Base-by-base conservation (phyloP, 2,113 vertebrate genomes). In the Machaerirhynchus nigripectus region DNA sequence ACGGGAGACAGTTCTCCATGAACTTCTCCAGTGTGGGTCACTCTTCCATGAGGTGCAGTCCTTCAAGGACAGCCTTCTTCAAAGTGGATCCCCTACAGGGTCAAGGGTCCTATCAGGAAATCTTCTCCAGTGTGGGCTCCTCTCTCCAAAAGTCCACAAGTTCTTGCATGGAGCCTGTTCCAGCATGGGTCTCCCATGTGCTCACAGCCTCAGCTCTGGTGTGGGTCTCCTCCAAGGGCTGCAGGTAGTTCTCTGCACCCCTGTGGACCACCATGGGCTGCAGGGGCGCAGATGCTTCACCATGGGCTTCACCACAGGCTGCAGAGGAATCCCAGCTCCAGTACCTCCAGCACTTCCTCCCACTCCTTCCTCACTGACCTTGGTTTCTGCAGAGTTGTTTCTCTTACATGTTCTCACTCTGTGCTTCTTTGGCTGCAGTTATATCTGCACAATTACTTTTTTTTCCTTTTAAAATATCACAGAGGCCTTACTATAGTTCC, bases 1-100 rank as follows among this genome's bases (percentile, higher is more conserved):
- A 42, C 0, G 0, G 13, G 20, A 60, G 19, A 35, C 31, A 42
- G 5, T 20, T 35, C 6, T 61, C 31, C 37, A 35, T 20, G 5
- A 50, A 42, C 20, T 21, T 35, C 21, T 52, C 56, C 16, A 31
- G 2, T 11, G 16, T 30, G 31, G 20, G 10, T 52, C 26, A 71
- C 6, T 26, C 26, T 52, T 35, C 26, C 56, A 52, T 0, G 2
- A 60, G 12, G 24, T 42, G 5, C 12, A 60, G 26, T 61, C 21
- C 31, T 44, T 53, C 26, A 60, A 61, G 56, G 13, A 26, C 65
- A 52, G 39, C 26, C 14, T 64, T 44, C 40, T 65, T 15, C 33
- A 52, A 3, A 0, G 1, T 30, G 30, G 24, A 42, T 35, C 5
- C 15, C 18, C 11, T 3, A 26, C 10, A 61, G 35, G 37, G 26